These are phyloP conservation scores for Leontopithecus rosalia DNA, from an alignment of 2,797 vertebrate genomes.

Conservation along the genomic window DNA sequence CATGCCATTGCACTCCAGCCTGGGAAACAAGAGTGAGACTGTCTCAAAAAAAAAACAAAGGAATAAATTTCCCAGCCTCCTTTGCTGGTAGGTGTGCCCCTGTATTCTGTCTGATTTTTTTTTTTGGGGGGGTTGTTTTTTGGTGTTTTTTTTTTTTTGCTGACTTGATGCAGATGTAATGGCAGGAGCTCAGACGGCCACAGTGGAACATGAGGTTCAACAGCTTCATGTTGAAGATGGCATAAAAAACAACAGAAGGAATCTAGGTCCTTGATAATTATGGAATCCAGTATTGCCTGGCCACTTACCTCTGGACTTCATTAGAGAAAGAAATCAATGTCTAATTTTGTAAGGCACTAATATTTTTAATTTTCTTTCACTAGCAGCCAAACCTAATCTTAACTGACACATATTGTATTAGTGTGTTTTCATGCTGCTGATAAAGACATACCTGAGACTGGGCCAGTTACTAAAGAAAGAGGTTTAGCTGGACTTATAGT, in stretches of 20 bases:
- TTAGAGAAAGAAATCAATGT: neutral
- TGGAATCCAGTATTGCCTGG: neutral
- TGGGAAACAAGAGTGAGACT: too few species aligned
- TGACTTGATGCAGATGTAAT: neutral
- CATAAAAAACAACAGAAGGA: neutral
- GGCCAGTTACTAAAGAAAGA: too few species aligned
- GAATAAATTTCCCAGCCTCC: neutral
- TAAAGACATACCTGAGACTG: too few species aligned
- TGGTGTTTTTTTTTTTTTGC: neutral
- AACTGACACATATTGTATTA: neutral
- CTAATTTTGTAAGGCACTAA: neutral
- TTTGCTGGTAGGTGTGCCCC: neutral
- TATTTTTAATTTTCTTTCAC: neutral
- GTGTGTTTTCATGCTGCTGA: too few species aligned
- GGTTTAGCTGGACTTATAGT: too few species aligned
- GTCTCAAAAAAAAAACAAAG: neutral
- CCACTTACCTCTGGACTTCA: slow-evolving; percentile 14
- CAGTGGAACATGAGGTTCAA: neutral
- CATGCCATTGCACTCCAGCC: too few species aligned
- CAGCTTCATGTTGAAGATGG: neutral
- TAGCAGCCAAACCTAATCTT: slow-evolving; percentile 13
- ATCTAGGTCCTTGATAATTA: neutral
- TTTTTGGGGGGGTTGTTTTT: neutral
- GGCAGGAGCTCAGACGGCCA: neutral
- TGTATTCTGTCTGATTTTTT: neutral